Conservation (phyloP, 2,113 vertebrate genomes). For the Nettapus auritus region DNA sequence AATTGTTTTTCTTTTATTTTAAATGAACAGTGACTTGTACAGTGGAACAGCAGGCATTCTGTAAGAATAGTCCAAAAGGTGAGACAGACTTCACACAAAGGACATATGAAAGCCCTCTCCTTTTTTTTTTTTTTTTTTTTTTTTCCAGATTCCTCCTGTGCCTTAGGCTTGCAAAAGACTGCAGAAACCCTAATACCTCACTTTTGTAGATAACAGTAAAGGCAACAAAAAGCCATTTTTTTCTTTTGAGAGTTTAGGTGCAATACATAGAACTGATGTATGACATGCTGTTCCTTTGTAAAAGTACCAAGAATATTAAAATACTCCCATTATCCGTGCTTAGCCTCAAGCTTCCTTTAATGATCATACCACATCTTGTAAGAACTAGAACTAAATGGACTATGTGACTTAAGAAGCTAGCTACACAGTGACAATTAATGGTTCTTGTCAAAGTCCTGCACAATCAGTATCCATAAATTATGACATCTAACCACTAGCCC, state of each 20-base stretch:
- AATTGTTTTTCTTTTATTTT: background rate
- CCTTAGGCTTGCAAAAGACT: constrained; percentile 5
- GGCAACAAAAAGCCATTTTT: background rate
- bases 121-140: background rate
- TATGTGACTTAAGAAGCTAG: constrained; percentile 72
- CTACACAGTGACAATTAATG: constrained; percentile 76
- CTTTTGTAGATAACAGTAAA: constrained; percentile 3
- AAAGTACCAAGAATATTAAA: constrained; percentile 75
- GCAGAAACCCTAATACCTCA: background rate
- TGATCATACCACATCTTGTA: constrained; percentile 73
- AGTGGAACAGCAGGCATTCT: background rate
- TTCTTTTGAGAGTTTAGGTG: constrained; percentile 39
- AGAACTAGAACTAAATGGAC: constrained; percentile 71
- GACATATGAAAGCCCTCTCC: background rate
- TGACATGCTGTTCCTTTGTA: constrained; percentile 65
- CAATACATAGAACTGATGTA: constrained; percentile 44
- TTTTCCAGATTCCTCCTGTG: background rate
- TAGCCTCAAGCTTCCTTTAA: constrained; percentile 79
- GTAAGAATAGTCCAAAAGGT: constrained; percentile 1
- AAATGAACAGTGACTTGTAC: background rate
- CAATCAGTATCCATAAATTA: constrained; percentile 70
- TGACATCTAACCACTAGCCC: constrained; percentile 37
- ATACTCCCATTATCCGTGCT: constrained; percentile 71
- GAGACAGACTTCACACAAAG: background rate
- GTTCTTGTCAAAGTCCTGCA: constrained; percentile 67